Conservation (phyloP, 1,140 invertebrate species). For the Apis dorsata region DNA sequence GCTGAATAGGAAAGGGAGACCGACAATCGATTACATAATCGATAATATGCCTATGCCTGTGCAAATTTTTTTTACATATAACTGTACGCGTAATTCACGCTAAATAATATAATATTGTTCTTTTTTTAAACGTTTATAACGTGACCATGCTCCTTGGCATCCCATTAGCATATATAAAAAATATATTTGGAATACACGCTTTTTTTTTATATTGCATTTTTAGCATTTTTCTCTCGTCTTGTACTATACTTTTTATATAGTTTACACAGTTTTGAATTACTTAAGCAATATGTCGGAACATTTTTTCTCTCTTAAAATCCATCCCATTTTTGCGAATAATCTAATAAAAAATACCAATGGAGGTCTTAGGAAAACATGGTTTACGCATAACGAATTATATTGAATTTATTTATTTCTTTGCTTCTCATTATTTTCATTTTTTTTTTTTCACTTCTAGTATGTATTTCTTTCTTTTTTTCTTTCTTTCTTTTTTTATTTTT, state of each 20-base stretch:
- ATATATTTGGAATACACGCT: conserved; percentile 77
- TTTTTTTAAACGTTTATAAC: conserved; percentile 52
- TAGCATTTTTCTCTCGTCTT: conserved; percentile 70
- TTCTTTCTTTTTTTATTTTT: neutral
- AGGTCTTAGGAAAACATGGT: conserved; percentile 66
- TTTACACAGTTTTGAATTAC: conserved; percentile 58
- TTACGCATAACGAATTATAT: conserved; percentile 54
- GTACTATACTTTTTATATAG: conserved; percentile 71
- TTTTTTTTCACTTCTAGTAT: neutral
- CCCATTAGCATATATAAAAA: conserved; percentile 79
- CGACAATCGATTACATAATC: conserved; percentile 64
- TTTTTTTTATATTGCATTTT: conserved; percentile 75
- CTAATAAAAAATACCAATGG: conserved; percentile 70
- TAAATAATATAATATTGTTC: conserved; percentile 67
- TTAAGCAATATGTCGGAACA: conserved; percentile 52
- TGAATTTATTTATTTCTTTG: conserved; percentile 48
- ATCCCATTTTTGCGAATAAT: conserved; percentile 51
- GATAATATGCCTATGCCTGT: conserved; percentile 29
- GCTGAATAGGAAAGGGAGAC: conserved; percentile 63
- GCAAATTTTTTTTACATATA: conserved; percentile 23
- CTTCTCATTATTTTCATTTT: neutral
- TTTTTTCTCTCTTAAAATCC: conserved; percentile 41
- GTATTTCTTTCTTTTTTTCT: neutral
- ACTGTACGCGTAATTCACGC: conserved; percentile 41
- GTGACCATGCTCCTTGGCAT: conserved; percentile 71